Evolutionary conservation across 2,888 invertebrate species (phyloP), one percentile per base, ranked within the genome.

Genomic region (Catocala nupta): DNA sequence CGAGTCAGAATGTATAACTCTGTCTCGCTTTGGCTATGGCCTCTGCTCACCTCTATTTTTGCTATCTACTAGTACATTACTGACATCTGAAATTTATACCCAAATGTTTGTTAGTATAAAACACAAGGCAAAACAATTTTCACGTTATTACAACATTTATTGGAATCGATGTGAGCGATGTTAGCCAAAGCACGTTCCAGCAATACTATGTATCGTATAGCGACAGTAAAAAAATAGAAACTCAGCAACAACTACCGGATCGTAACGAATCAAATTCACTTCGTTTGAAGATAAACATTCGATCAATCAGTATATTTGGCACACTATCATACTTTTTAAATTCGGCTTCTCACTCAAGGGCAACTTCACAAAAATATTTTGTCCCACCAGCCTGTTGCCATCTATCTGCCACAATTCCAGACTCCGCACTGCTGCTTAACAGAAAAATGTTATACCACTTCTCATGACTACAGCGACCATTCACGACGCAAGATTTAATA

Each of bases 151-250:
- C 55, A 66, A 68, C 55, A 70, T 54, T 62, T 45, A 55, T 65
- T 34, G 55, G 59, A 70, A 70, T 45, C 39, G 45, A 53, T 34
- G 45, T 9, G 54, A n/a, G 39, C 50, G 43, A 49, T 59, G 50
- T 36, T 63, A 13, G 75, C 72, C 71, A 75, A 72, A 65, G 75
- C 78, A 77, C 76, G 75, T 75, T 67, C 53, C 49, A 25, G 51
- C 54, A 48, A 48, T 58, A 52, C 53, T 52, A 43, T 52, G 56
- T 54, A 63, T 62, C 42, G 13, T 48, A 66, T 48, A 63, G 50
- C 58, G 13, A 54, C 33, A 57, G 33, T 47, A 57, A 63, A 55
- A 55, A 66, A 65, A 70, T 76, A 63, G 63, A 59, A 63, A 65
- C 59, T 6, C 39, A 60, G 13, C n/a, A n/a, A n/a, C n/a, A n/a